Evolutionary conservation across 2,888 invertebrate species (phyloP).

Genomic region (Tenthredo amoena): DNA sequence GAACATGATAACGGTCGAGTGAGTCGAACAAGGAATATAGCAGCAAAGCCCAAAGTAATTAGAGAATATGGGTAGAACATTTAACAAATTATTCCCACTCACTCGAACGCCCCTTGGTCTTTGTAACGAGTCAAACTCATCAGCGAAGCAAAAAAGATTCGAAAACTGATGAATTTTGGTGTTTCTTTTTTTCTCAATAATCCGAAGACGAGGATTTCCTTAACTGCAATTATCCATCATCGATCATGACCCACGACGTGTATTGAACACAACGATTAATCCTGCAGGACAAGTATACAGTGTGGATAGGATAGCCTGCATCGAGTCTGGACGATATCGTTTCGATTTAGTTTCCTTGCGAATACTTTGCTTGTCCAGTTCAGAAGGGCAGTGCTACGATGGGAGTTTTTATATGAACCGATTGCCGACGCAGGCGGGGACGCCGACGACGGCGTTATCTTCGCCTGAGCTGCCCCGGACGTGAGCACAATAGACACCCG

Average conservation of each 20-base stretch:
- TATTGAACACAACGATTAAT: slow-evolving; percentile 37
- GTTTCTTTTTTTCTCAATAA: neutral
- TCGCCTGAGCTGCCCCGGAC: slow-evolving; percentile 62
- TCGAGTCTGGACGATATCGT: slow-evolving; percentile 19
- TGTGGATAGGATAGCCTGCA: neutral
- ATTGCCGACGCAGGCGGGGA: slow-evolving; percentile 28
- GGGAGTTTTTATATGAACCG: slow-evolving; percentile 45
- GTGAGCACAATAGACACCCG: slow-evolving; percentile 61
- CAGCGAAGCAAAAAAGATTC: neutral
- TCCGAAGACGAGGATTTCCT: neutral
- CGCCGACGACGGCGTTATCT: slow-evolving; percentile 55
- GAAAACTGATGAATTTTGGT: neutral
- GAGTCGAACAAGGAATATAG: too few relatives aligned
- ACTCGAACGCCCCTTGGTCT: too few relatives aligned
- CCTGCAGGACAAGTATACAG: slow-evolving; percentile 9
- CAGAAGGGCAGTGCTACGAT: slow-evolving; percentile 14
- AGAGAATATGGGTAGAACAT: too few relatives aligned
- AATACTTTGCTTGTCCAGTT: slow-evolving; percentile 38
- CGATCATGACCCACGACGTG: slow-evolving; percentile 13
- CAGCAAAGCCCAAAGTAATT: too few relatives aligned
- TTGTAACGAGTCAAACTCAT: neutral
- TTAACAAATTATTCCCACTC: too few relatives aligned
- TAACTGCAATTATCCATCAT: neutral
- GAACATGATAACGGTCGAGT: too few relatives aligned
- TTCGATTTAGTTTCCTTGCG: slow-evolving; percentile 27